phyloP scores from a whole-genome alignment of 2,113 vertebrate genomes.

The Callorhinus ursinus region DNA sequence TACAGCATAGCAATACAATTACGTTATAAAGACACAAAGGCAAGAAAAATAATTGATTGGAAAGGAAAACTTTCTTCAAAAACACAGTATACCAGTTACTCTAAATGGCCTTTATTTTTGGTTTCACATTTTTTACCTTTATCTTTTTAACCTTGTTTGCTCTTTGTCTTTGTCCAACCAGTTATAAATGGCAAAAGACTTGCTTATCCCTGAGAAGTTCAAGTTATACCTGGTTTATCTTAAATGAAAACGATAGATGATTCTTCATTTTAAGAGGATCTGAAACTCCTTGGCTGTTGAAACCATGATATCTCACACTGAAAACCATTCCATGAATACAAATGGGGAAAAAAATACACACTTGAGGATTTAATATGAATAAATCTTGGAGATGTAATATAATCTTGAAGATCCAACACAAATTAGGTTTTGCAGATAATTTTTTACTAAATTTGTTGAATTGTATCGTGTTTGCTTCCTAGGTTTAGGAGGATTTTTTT shows the following conservation, averaged over 20 bases:
- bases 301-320: neutral
- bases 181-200: neutral
- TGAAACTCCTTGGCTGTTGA: neutral
- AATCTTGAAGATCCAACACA: conserved; percentile 13
- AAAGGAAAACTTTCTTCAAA: neutral
- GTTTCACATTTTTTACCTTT: neutral
- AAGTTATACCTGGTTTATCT: neutral
- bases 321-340: neutral
- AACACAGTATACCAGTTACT: neutral
- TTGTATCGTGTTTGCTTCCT: neutral
- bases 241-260: neutral
- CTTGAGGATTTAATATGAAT: neutral
- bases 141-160: neutral
- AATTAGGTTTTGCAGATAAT: neutral
- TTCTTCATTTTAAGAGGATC: neutral
- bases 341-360: neutral
- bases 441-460: conserved; percentile 13
- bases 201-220: neutral
- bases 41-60: neutral
- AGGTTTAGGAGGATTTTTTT: neutral
- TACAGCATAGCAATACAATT: neutral
- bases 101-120: neutral
- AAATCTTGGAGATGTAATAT: neutral
- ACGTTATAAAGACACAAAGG: neutral
- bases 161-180: neutral